These are phyloP conservation scores for Conistra vaccinii DNA, from an alignment of 2,888 invertebrate species.

Conservation along the genomic window DNA sequence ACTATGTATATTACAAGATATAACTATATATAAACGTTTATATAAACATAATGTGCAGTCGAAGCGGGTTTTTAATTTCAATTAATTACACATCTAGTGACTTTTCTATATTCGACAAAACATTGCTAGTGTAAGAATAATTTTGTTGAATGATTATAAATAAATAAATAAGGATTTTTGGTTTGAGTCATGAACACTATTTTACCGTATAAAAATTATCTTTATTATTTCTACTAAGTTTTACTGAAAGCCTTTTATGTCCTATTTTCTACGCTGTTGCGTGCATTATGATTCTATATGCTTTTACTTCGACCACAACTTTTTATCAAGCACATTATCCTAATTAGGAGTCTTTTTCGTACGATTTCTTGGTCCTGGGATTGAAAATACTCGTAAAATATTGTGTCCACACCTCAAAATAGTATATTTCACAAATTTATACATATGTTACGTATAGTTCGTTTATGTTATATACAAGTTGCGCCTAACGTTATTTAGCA, in stretches of 20 bases:
- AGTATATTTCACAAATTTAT: slow-evolving; percentile 53
- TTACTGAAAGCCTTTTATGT: not conserved
- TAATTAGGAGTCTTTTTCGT: slow-evolving; percentile 42
- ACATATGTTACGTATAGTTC: slow-evolving; percentile 56
- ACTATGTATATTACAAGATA: slow-evolving; percentile 54
- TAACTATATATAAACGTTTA: slow-evolving; percentile 59
- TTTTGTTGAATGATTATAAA: slow-evolving; percentile 66
- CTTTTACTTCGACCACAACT: slow-evolving; percentile 20
- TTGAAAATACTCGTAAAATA: slow-evolving; percentile 56
- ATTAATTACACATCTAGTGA: slow-evolving; percentile 77
- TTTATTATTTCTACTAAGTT: slow-evolving; percentile 1
- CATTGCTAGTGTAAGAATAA: slow-evolving; percentile 73
- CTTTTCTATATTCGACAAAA: slow-evolving; percentile 74
- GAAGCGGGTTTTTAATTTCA: slow-evolving; percentile 72
- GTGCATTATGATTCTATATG: slow-evolving; percentile 2
- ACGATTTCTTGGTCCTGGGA: slow-evolving; percentile 51
- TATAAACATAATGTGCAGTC: slow-evolving; percentile 77
- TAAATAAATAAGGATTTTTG: slow-evolving; percentile 34
- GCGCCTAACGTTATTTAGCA: slow-evolving; percentile 63
- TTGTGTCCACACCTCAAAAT: slow-evolving; percentile 54
- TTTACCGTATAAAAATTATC: slow-evolving; percentile 29
- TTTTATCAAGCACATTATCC: slow-evolving; percentile 37
- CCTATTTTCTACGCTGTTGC: slow-evolving; percentile 24
- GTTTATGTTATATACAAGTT: slow-evolving; percentile 64
- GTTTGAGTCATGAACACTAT: slow-evolving; percentile 53